Percentiles rank a stretch among this genome's conserved stretches.
Conservation (phyloP, 2,797 vertebrate species). For the Gallirallus australis region DNA sequence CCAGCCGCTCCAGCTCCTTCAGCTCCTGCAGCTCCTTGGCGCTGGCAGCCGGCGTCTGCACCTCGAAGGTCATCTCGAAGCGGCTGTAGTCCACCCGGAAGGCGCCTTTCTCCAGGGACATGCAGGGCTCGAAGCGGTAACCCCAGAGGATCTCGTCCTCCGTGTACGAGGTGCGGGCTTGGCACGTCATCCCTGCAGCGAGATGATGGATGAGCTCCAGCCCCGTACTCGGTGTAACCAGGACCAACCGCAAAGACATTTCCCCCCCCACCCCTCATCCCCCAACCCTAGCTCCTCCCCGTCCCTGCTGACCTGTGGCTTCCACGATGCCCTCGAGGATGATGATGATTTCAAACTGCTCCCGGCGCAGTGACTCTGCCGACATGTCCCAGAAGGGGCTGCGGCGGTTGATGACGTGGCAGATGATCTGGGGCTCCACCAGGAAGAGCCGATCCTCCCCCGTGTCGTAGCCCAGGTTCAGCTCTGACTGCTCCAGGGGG, state of each 20-base stretch:
- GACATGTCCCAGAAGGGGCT: constrained; percentile 88
- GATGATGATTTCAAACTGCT: constrained; percentile 85
- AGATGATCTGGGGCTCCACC: constrained; percentile 88
- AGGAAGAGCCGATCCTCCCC: constrained; percentile 85
- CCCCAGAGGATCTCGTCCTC: constrained; percentile 87
- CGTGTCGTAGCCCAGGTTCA: constrained; percentile 86
- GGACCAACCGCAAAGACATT: no score
- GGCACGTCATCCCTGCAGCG: constrained; percentile 86
- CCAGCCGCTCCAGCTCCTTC: constrained; percentile 54
- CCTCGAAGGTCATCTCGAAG: constrained; percentile 86
- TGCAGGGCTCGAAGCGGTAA: constrained; percentile 86
- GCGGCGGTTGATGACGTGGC: constrained; percentile 79
- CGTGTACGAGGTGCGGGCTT: constrained; percentile 86
- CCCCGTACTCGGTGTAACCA: background rate
- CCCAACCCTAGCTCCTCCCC: background rate
- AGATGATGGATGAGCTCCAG: background rate
- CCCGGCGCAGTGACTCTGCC: constrained; percentile 72
- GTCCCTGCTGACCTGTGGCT: constrained; percentile 79
- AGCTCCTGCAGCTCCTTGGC: constrained; percentile 74
- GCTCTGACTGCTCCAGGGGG: constrained; percentile 86
- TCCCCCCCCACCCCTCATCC: no score
- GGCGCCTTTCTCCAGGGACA: constrained; percentile 85
- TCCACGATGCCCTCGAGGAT: constrained; percentile 89
- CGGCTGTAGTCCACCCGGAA: constrained; percentile 84
- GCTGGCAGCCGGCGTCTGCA: constrained; percentile 79